Conservation (phyloP, 1,140 invertebrate genomes). For the Hesperophylax magnus region DNA sequence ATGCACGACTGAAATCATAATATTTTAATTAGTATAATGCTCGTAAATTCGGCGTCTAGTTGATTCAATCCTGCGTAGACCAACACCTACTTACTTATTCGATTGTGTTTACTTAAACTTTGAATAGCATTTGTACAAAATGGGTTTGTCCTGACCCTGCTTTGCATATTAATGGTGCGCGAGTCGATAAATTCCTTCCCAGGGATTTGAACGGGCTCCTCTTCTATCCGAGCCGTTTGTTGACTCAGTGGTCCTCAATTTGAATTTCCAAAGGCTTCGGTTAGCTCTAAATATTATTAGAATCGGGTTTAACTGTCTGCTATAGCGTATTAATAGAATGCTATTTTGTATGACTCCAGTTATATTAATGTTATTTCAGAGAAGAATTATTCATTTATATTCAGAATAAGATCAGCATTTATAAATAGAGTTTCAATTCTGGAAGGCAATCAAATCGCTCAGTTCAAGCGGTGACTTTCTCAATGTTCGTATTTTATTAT, state of each 20-base stretch:
- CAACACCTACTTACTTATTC: conserved; percentile 28
- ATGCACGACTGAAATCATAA: conserved; percentile 6
- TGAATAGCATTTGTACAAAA: conserved; percentile 39
- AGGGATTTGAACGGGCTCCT: conserved; percentile 33
- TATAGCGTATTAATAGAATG: no score
- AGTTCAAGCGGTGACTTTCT: no score
- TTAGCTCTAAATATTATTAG: no score
- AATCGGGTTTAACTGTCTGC: no score
- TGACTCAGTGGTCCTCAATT: conserved; percentile 30
- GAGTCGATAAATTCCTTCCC: conserved; percentile 47
- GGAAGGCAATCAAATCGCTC: no score
- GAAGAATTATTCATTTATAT: no score
- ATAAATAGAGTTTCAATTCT: no score
- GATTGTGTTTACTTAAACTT: conserved; percentile 44
- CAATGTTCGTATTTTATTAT: no score
- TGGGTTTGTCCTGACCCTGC: conserved; percentile 35
- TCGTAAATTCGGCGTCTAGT: conserved; percentile 1
- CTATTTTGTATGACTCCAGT: no score
- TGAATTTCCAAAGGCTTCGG: background rate
- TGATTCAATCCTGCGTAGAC: background rate
- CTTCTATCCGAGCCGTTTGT: conserved; percentile 30
- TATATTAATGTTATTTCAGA: no score
- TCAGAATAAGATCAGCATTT: no score
- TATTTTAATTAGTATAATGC: conserved; percentile 14
- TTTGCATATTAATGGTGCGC: conserved; percentile 49